These are phyloP conservation scores for Bergia puertoricense DNA, from an alignment of 92 coral and sea anemone genomes.

Conservation along the genomic window DNA sequence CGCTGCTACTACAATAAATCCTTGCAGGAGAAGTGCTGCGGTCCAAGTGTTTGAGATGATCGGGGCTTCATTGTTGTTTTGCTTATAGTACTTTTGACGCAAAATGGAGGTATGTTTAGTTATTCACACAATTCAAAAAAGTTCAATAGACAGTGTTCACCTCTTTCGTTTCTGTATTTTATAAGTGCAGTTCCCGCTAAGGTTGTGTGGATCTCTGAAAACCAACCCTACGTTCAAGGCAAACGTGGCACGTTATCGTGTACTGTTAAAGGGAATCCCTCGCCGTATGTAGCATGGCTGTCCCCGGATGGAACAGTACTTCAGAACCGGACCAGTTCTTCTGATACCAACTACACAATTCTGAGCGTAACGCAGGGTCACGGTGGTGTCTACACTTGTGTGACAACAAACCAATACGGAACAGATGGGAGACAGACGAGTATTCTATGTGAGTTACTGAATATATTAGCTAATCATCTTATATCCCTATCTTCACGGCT, in stretches of 20 bases:
- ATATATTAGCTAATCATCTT: not conserved
- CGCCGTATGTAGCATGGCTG: constrained; percentile 48
- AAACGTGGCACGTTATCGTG: constrained; percentile 45
- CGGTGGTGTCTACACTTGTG: constrained; percentile 52
- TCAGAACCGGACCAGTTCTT: constrained; percentile 44
- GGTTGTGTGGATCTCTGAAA: constrained; percentile 46
- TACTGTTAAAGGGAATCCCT: constrained; percentile 52
- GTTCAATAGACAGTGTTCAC: not conserved
- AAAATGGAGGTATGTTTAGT: not conserved
- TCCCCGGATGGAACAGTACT: constrained; percentile 56
- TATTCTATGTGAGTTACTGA: constrained; percentile 44
- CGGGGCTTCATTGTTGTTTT: not conserved
- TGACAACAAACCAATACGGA: constrained; percentile 41
- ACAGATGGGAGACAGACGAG: constrained; percentile 29
- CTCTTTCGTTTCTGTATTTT: not conserved
- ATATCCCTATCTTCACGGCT: too few species aligned
- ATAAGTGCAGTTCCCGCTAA: constrained; percentile 49
- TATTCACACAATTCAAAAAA: not conserved
- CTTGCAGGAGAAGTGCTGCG: not conserved
- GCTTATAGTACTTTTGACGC: not conserved
- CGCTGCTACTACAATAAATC: not conserved
- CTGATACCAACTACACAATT: constrained; percentile 44
- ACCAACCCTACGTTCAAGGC: constrained; percentile 53
- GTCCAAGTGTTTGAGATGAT: not conserved
- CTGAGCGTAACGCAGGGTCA: constrained; percentile 16